Base-by-base conservation (phyloP, 2,797 vertebrate genomes). In the Phoxinus dragarum region DNA sequence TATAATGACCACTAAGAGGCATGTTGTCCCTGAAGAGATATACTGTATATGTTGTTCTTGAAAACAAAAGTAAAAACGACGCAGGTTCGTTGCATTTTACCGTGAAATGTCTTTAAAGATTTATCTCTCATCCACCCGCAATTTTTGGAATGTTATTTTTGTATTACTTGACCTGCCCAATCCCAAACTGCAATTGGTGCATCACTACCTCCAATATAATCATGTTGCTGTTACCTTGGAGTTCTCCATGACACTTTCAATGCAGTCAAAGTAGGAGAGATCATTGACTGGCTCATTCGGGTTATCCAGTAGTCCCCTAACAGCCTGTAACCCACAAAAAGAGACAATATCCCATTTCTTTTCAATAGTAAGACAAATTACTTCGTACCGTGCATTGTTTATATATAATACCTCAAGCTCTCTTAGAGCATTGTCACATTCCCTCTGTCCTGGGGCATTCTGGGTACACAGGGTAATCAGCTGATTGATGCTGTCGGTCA, bases 401-500 rank as follows among this genome's bases (percentile, higher is more conserved):
- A 17, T 14, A 36, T 74, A 56, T 38, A 59, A 72, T 94, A 99
- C 98, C 98, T 99, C 97, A 36, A 99, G 94, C 88, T 99, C 98
- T 90, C 98, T 95, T 86, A 99, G 94, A 78, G 98, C 98, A 1
- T 99, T 99, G 92, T 99, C 98, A 91, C 98, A 99, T 92, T 99
- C 98, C 91, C 96, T 98, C 94, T 99, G 98, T 86, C 98, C 98
- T 0, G 98, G 97, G 49, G 97, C 98, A 92, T 99, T 98, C 86
- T 98, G 98, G 47, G 98, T 99, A 81, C 98, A 99, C 91, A 99
- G 91, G 0, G 96, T 98, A 93, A 99, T 99, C 88, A 99, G 95
- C 90, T 99, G 98, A 92, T 99, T 99, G 93, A 99, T 99, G 87
- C 98, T 99, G 93, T 99, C 98, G 0, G 98, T 99, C 93, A 99